A percentile compares a stretch with the other conserved stretches of the same genome.
These are phyloP conservation scores for Taxidea taxus DNA, from an alignment of 2,113 vertebrate species.

Conservation along the genomic window DNA sequence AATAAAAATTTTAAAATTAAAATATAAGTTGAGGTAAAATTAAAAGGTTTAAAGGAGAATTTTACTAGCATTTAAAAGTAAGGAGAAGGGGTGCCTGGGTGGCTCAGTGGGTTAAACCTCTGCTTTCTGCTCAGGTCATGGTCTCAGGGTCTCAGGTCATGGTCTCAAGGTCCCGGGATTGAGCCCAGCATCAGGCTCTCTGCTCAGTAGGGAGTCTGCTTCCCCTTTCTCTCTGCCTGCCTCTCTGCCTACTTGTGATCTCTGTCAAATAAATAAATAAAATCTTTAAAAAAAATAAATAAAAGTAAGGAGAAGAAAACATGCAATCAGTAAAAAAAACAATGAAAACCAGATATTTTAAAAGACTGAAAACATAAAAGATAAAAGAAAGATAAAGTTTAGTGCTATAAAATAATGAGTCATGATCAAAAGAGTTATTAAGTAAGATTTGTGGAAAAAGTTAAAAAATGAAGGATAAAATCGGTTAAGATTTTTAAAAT, in stretches of 20 bases:
- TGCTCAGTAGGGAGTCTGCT: background rate
- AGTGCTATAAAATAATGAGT: background rate
- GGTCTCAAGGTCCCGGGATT: background rate
- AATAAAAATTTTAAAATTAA: background rate
- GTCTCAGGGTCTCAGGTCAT: too few relatives aligned
- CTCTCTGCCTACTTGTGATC: too few relatives aligned
- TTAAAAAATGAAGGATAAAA: background rate
- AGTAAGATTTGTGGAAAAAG: background rate
- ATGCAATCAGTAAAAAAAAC: background rate
- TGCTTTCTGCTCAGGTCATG: too few relatives aligned
- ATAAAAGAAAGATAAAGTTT: background rate
- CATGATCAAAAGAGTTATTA: background rate
- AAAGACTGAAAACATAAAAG: background rate
- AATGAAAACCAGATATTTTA: background rate
- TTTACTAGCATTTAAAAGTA: background rate
- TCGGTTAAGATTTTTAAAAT: background rate
- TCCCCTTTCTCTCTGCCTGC: background rate
- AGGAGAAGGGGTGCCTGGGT: too few relatives aligned
- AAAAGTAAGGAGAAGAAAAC: background rate
- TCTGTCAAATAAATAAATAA: too few relatives aligned
- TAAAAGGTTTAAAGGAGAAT: background rate
- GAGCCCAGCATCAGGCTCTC: background rate
- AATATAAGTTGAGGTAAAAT: background rate
- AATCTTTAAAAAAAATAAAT: too few relatives aligned
- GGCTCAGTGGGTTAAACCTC: too few relatives aligned